Evolutionary conservation across 2,113 vertebrate genomes (phyloP).

Genomic region (Triplophysa dalaica): DNA sequence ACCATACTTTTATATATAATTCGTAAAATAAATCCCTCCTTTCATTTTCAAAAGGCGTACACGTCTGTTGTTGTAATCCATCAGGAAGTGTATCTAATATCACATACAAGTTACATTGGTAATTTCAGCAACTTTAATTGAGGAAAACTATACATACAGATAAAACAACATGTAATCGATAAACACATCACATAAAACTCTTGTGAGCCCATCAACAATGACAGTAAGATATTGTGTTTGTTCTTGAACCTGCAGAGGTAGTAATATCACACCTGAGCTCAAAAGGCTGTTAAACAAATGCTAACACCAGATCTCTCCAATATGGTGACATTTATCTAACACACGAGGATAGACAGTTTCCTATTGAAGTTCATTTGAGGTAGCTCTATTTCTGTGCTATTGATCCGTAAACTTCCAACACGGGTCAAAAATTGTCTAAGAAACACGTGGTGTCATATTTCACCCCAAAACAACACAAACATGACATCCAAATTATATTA

Average conservation of each 20-base stretch:
- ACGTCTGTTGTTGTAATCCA: not conserved
- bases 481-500: too few relatives aligned
- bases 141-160: conserved; percentile 13
- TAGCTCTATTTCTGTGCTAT: conserved; percentile 25
- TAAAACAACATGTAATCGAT: conserved; percentile 3
- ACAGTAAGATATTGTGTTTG: not conserved
- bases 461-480: not conserved
- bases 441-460: not conserved
- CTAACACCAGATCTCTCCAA: not conserved
- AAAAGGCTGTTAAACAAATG: not conserved
- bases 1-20: not conserved
- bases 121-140: conserved; percentile 29
- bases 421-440: not conserved
- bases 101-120: conserved; percentile 2
- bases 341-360: not conserved
- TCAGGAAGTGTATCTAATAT: not conserved
- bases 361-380: conserved; percentile 14
- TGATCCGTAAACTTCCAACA: not conserved
- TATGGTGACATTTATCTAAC: not conserved
- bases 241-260: conserved; percentile 19
- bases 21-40: not conserved
- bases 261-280: conserved; percentile 25
- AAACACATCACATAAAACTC: conserved; percentile 31
- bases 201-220: not conserved
- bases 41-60: not conserved